Evolutionary conservation across 2,888 invertebrate genomes (phyloP), one percentile per base, ranked within the genome.

Genomic region (Apotomis capreana): DNA sequence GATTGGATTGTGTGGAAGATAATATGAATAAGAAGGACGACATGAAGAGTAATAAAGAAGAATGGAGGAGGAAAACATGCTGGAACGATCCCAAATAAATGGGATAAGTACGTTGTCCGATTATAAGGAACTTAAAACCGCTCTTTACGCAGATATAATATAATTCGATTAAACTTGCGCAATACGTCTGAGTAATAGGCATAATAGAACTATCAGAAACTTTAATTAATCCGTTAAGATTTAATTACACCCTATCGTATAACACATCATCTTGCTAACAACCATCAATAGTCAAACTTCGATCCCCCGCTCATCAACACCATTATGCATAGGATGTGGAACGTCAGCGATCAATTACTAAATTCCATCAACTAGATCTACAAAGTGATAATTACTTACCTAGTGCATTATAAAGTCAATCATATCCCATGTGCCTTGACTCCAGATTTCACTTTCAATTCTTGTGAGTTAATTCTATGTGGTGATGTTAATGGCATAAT

Each of bases 281-380:
- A 5, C 6, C 12, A 44, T 55, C 40, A 13, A 49, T 58, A 15
- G 51, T 44, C 40, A 13, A 49, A 67, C 40, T 65, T 70, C 9
- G 26, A 70, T 67, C 61, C 60, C 49, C 0, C 0, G 60, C 65
- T 49, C 55, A 55, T 67, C 49, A 60, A 60, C 12, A 44, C 54
- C 8, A 12, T 59, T 44, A 60, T n/a, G 13, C 13, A 6, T 40
- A 8, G 58, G 36, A 37, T 8, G n/a, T 58, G 62, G 52, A 62
- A 36, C n/a, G 52, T 70, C 62, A 57, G 15, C 12, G 26, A 64
- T 59, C 58, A 70, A 70, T 64, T 52, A 44, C 49, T n/a, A 59
- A 52, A 52, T 46, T 13, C 26, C 13, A 37, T 59, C 37, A 5
- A 40, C 13, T 10, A 36, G 6, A 26, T 4, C 57, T 10, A 4